Percentiles rank a stretch among this genome's conserved stretches.
These are phyloP conservation scores for Vanacampus margaritifer DNA, from an alignment of 2,113 vertebrate genomes.

Conservation along the genomic window DNA sequence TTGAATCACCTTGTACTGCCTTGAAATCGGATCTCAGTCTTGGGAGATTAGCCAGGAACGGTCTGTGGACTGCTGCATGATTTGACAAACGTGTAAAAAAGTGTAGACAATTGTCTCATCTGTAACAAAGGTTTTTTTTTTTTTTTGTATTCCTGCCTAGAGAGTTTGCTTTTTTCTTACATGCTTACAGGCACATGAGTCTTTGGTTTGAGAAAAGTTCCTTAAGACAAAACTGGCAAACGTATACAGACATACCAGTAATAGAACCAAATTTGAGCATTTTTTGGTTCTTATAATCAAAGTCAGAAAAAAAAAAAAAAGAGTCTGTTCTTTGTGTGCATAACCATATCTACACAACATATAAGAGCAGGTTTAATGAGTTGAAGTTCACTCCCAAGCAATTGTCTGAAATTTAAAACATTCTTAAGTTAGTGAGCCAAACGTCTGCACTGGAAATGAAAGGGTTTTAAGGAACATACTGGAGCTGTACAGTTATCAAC, in stretches of 20 bases:
- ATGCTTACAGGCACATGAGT: conserved; percentile 26
- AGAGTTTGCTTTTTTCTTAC: conserved; percentile 15
- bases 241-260: too few species aligned
- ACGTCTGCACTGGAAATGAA: too few species aligned
- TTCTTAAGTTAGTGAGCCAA: too few species aligned
- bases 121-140: conserved; percentile 46
- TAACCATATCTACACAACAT: too few species aligned
- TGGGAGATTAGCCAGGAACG: conserved; percentile 49
- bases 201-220: background rate
- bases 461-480: background rate
- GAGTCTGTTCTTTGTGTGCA: too few species aligned
- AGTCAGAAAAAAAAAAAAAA: too few species aligned
- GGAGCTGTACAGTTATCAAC: background rate
- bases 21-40: conserved; percentile 53
- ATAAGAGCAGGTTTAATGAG: too few species aligned
- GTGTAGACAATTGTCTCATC: conserved; percentile 34
- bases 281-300: too few species aligned
- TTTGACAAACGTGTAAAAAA: conserved; percentile 52
- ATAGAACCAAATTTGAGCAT: too few species aligned
- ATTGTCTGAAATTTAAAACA: too few species aligned
- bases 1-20: conserved; percentile 38
- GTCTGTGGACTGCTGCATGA: conserved; percentile 26
- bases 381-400: too few species aligned
- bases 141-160: conserved; percentile 29
- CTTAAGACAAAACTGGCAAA: too few species aligned